Percentiles rank a stretch among this genome's conserved stretches.
Conservation (phyloP, 1,140 invertebrate species). For the Apis florea region DNA sequence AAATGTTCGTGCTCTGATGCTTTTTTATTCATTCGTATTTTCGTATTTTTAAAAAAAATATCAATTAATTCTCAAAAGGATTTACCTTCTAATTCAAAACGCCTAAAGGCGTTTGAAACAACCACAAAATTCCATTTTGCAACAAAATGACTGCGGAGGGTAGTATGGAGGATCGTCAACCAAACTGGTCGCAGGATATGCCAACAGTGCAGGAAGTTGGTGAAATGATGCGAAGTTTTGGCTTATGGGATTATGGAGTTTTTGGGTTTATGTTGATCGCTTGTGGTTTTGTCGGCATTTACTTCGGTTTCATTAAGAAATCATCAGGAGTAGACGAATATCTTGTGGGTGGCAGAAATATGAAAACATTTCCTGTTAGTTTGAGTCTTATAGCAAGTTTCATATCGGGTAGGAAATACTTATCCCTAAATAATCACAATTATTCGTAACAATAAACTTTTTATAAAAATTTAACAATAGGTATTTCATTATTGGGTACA, state of each 20-base stretch:
- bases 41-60: neutral
- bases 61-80: neutral
- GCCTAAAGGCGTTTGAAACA: slow-evolving; percentile 19
- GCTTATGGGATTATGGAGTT: slow-evolving; percentile 85
- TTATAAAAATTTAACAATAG: slow-evolving; percentile 39
- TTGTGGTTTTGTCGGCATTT: slow-evolving; percentile 88
- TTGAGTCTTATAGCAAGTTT: slow-evolving; percentile 91
- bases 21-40: neutral
- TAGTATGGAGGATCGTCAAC: slow-evolving; percentile 33
- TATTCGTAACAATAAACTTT: neutral
- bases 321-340: slow-evolving; percentile 87
- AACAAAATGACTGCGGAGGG: slow-evolving; percentile 71
- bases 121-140: slow-evolving; percentile 52
- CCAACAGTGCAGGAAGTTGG: slow-evolving; percentile 82
- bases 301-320: slow-evolving; percentile 88
- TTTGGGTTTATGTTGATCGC: slow-evolving; percentile 87
- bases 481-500: slow-evolving; percentile 87
- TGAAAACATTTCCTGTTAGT: slow-evolving; percentile 89
- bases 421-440: neutral
- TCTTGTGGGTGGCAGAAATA: slow-evolving; percentile 90
- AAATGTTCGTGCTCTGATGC: neutral
- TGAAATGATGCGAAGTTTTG: slow-evolving; percentile 84
- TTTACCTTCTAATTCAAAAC: neutral
- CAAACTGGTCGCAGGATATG: slow-evolving; percentile 58
- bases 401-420: slow-evolving; percentile 66